Evolutionary conservation across 2,797 vertebrate species (phyloP).

Genomic region (Potorous gilbertii): DNA sequence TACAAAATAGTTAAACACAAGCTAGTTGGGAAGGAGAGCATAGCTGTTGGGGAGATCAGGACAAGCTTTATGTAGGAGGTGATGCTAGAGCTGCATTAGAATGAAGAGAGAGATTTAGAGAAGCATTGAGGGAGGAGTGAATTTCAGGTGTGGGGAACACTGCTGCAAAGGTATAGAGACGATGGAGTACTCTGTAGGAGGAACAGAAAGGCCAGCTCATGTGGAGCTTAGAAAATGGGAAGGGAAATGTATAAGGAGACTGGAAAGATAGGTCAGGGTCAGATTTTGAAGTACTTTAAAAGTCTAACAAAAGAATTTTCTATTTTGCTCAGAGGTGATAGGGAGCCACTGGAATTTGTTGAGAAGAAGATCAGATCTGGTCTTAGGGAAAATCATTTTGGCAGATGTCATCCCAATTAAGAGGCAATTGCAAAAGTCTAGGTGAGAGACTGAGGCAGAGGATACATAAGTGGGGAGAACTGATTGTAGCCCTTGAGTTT

Average conservation of each 20-base stretch:
- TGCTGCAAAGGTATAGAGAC: neutral
- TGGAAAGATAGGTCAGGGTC: neutral
- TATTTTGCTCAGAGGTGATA: neutral
- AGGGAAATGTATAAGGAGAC: neutral
- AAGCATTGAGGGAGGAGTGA: neutral
- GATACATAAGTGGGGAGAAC: neutral
- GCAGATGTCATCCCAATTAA: neutral
- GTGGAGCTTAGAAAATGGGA: neutral
- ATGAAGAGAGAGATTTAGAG: neutral
- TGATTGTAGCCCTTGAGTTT: neutral
- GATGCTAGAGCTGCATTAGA: neutral
- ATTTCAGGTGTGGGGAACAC: neutral
- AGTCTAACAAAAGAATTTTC: neutral
- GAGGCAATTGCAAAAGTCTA: neutral
- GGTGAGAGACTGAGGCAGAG: neutral
- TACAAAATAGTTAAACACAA: neutral
- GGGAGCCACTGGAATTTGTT: neutral
- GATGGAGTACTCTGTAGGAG: neutral
- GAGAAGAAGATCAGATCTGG: neutral
- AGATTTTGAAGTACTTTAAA: neutral
- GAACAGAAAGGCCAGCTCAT: neutral
- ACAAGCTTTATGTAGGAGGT: neutral
- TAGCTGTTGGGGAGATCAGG: neutral
- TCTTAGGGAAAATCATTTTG: neutral
- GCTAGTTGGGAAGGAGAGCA: neutral